Conservation (phyloP, 2,888 invertebrate species). For the Philaethria dido region DNA sequence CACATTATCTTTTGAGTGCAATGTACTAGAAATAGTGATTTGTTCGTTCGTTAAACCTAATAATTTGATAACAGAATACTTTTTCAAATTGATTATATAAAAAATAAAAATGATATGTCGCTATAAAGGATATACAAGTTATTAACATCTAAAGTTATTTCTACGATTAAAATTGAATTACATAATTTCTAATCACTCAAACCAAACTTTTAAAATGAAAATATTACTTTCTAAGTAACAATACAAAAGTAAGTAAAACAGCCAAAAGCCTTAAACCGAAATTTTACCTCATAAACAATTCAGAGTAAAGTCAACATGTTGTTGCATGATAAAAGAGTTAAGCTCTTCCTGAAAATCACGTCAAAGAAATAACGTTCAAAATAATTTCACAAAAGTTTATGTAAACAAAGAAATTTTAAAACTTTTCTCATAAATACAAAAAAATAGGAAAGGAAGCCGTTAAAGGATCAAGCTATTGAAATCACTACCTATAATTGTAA, state of each 20-base stretch:
- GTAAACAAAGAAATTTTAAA: neutral
- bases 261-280: slow-evolving; percentile 43
- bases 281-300: slow-evolving; percentile 44
- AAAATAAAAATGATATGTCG: neutral
- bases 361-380: neutral
- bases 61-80: neutral
- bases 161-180: neutral
- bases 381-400: neutral
- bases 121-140: neutral
- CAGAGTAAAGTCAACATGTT: slow-evolving; percentile 37
- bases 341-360: neutral
- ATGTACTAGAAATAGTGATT: slow-evolving; percentile 60
- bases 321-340: neutral
- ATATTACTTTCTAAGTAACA: too few species aligned
- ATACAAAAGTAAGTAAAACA: too few species aligned
- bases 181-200: neutral
- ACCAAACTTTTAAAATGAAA: neutral
- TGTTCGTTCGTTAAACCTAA: slow-evolving; percentile 53
- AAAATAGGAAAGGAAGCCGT: neutral
- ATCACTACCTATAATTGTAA: slow-evolving; percentile 5
- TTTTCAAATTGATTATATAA: neutral
- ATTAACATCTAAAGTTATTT: neutral
- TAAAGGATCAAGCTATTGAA: slow-evolving; percentile 2
- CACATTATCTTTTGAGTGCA: slow-evolving; percentile 67
- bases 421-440: neutral